A percentile compares a stretch with the other conserved stretches of the same genome.
Evolutionary conservation across 2,888 invertebrate species (phyloP).

Genomic region (Gastrophysa polygoni): DNA sequence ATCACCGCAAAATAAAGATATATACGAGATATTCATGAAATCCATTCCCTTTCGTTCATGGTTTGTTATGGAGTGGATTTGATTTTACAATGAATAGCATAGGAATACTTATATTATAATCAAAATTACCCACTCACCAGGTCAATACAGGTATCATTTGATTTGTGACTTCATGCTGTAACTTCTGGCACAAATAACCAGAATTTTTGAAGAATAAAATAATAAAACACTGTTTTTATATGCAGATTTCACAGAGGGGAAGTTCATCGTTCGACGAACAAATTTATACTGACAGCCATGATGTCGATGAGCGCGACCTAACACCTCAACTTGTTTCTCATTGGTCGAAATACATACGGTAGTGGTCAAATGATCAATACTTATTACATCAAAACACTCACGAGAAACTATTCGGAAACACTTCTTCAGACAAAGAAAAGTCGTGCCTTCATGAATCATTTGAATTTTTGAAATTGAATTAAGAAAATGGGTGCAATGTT

Average conservation of each 20-base stretch:
- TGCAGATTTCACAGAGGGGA: slow-evolving; percentile 72
- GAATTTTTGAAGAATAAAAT: slow-evolving; percentile 47
- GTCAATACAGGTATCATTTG: slow-evolving; percentile 39
- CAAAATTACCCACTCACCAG: slow-evolving; percentile 40
- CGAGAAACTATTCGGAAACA: too few species aligned
- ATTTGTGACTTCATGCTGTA: slow-evolving; percentile 52
- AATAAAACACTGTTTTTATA: slow-evolving; percentile 51
- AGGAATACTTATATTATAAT: background rate
- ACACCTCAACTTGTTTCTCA: slow-evolving; percentile 71
- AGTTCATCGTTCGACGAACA: slow-evolving; percentile 84
- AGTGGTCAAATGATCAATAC: slow-evolving; percentile 6
- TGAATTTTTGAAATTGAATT: too few species aligned
- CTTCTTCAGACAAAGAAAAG: too few species aligned
- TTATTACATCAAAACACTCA: background rate
- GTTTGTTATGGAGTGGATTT: background rate
- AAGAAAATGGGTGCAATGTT: too few species aligned
- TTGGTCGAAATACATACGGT: slow-evolving; percentile 61
- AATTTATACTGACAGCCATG: slow-evolving; percentile 98
- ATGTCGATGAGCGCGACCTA: slow-evolving; percentile 86
- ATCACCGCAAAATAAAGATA: too few species aligned
- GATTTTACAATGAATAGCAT: background rate
- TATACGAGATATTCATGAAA: background rate
- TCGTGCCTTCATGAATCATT: too few species aligned
- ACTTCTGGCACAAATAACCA: slow-evolving; percentile 45
- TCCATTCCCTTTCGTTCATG: background rate